Evolutionary conservation across 1,140 invertebrate species (phyloP), one percentile per base, ranked within the genome.

Genomic region (Scylla paramamosain): DNA sequence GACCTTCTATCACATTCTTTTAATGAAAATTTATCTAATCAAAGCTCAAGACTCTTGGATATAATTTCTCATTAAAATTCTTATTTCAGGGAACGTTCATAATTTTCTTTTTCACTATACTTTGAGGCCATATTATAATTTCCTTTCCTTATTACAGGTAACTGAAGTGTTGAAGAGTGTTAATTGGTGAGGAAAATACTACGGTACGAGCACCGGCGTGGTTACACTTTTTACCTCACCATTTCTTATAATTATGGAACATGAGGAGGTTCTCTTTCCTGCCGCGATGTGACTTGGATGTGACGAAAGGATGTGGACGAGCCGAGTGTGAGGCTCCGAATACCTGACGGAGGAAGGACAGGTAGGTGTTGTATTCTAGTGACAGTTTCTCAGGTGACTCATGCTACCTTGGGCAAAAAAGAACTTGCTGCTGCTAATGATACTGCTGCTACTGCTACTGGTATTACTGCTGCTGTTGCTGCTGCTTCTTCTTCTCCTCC

Each of bases 21-120:
- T 77, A 77, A 77, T 77, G 67, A 77, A 77, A 77, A 77, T 77
- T 77, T 77, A 77, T 77, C 67, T 77, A 77, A 77, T 77, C 67
- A 77, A 77, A 77, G 67, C 67, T 77, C 67, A 77, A 77, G 67
- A 77, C 67, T 77, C 67, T 77, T 77, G 67, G 67, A n/a, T 77
- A 77, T 77, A 77, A 77, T 77, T 77, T 77, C 67, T 77, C 67
- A 77, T 77, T 77, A 77, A 77, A 77, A 77, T 77, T 77, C 67
- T n/a, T 77, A 77, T 77, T 77, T 77, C 67, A 77, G 67, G 67
- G 67, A 77, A 77, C 67, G 67, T 77, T 77, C 67, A 77, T 77
- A 77, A n/a, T n/a, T 77, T n/a, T 77, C 20, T 77, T 77, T 77
- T n/a, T 77, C 67, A 77, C 10, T 77, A 77, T 77, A 77, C 67